Evolutionary conservation across 2,797 vertebrate genomes (phyloP), one percentile per base, ranked within the genome.

Genomic region (Eidolon dupreanum): DNA sequence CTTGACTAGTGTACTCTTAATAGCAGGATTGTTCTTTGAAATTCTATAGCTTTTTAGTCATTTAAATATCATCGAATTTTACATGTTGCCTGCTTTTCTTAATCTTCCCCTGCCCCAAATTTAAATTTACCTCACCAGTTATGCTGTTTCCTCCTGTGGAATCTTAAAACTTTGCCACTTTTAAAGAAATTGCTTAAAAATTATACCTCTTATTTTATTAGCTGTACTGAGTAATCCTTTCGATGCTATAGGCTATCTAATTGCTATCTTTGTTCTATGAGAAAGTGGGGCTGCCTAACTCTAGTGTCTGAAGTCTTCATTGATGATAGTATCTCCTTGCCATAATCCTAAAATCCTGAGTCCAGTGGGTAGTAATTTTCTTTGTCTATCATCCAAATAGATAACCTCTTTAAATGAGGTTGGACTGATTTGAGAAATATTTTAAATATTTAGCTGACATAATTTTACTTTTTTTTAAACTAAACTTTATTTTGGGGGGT

Each of bases 201-300:
- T 59, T 74, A 8, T 33, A 22, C 38, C 41, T 68, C 78, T 94
- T 31, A 36, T 71, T 89, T 84, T 77, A 36, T 66, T 65, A 71
- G n/a, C 17, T 91, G 2, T 91, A 13, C 68, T 77, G 0, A 28
- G 19, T 81, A 63, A 26, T 31, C n/a, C 20, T 68, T 57, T 86
- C 65, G 13, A 46, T 53, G 61, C 63, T 59, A 71, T 94, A 82
- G 19, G 1, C 11, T 88, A 28, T 63, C 28, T 75, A 11, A 81
- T 53, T 75, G 13, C 77, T 84, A 2, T 74, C 36, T 75, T 95
- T 84, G 28, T 85, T 88, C 36, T 82, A 83, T 95, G 92, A 95
- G n/a, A 88, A 94, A 68, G 9, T 68, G 51, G n/a, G 26, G 4
- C 8, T 93, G 20, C 28, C 49, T 57, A 88, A 68, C 53, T 78